Base-by-base conservation (phyloP, 1,140 invertebrate genomes). In the Ceratina australensis region DNA sequence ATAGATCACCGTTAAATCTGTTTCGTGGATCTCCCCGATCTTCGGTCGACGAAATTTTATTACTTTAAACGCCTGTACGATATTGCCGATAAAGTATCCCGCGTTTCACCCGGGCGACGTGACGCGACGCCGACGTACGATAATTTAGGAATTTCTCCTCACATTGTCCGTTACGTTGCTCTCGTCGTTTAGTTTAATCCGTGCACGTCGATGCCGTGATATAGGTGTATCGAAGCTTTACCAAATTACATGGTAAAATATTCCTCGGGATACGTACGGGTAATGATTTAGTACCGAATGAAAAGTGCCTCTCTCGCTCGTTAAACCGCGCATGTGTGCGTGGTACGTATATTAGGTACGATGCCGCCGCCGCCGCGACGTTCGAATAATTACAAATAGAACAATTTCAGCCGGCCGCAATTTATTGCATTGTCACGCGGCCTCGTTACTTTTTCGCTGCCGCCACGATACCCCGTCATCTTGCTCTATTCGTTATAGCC, bases 11-110 rank as follows among this genome's bases (percentile, higher is more conserved):
- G 68, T 73, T 33, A 33, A 33, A 90, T 89, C 88, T 88, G 50
- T 75, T 85, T 88, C 88, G 88, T 86, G 87, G 75, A 90, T 90
- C 89, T 88, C 66, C 72, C 59, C 85, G 85, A 87, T 89, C 87
- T 84, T 75, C 74, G 61, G 78, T 78, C 85, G 83, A 79, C 83
- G 80, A 80, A 86, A 33, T 88, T 85, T 88, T 86, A 87, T 84
- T 87, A 86, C 59, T 64, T 71, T 57, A 72, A 72, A 63, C 67
- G 60, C 49, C 67, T 78, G 75, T 64, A 78, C 75, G 60, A 64
- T 76, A 76, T 57, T 56, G 50, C 60, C 50, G 75, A 78, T 78
- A 78, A 64, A 71, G n/a, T 56, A 78, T 78, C 68, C 68, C 64
- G 67, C 68, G 56, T 78, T 72, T 72, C 75, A 28, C 68, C 49